phyloP scores from a whole-genome alignment of 2,888 invertebrate genomes.

The Saturnia pavonia region DNA sequence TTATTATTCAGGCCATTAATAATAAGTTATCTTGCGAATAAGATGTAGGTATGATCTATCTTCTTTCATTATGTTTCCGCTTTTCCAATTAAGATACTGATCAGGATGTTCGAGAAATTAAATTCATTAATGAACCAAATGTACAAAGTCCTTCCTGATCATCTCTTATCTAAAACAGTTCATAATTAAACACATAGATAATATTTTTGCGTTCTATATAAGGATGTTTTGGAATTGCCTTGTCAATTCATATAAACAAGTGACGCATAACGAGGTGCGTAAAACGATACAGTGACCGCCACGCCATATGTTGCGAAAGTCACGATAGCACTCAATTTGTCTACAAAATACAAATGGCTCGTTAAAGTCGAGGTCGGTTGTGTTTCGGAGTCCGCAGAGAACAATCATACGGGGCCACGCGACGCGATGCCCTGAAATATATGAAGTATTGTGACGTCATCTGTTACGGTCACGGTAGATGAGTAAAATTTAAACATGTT shows the following conservation, averaged over 20 bases:
- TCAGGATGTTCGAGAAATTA: too few relatives aligned
- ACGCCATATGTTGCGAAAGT: slow-evolving; percentile 14
- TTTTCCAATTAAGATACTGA: too few relatives aligned
- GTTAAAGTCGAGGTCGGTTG: slow-evolving; percentile 53
- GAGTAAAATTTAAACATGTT: background rate
- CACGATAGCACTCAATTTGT: slow-evolving; percentile 11
- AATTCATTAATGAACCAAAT: too few relatives aligned
- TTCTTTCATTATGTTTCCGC: too few relatives aligned
- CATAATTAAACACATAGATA: too few relatives aligned
- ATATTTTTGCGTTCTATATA: background rate
- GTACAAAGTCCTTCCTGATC: too few relatives aligned
- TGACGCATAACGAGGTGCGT: slow-evolving; percentile 12
- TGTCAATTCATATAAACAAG: background rate
- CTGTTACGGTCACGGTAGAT: background rate
- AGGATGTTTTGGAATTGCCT: background rate
- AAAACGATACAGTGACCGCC: slow-evolving; percentile 15
- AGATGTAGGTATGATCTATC: background rate
- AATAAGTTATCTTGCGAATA: background rate
- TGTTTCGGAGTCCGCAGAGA: slow-evolving; percentile 4
- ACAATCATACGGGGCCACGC: slow-evolving; percentile 47
- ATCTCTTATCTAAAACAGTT: too few relatives aligned
- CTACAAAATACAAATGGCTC: slow-evolving; percentile 49
- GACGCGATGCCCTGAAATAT: slow-evolving; percentile 48
- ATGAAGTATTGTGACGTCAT: slow-evolving; percentile 11
- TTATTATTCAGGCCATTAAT: background rate